phyloP scores from a whole-genome alignment of 2,113 vertebrate species.

The Cheilinus undulatus region DNA sequence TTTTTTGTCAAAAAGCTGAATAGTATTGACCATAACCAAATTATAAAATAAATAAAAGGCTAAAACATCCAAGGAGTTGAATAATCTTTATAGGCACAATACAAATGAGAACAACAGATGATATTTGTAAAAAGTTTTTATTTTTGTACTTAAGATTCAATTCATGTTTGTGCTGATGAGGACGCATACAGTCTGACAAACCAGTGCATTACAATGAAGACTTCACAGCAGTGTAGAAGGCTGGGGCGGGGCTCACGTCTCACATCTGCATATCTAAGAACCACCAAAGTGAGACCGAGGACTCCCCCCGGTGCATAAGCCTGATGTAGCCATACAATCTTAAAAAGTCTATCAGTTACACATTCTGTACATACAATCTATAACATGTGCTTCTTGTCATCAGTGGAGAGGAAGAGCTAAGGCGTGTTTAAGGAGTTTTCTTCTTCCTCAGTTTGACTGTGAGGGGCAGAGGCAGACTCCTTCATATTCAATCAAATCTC shows the following conservation, averaged over 20 bases:
- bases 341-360: constrained; percentile 46
- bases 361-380: constrained; percentile 61
- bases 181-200: constrained; percentile 75
- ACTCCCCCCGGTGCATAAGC: constrained; percentile 50
- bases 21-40: too few relatives aligned
- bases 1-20: too few relatives aligned
- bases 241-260: constrained; percentile 41
- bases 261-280: constrained; percentile 23
- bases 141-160: constrained; percentile 70
- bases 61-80: too few relatives aligned
- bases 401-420: constrained; percentile 55
- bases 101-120: background rate
- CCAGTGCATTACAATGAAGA: constrained; percentile 83
- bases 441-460: constrained; percentile 12
- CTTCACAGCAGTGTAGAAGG: constrained; percentile 84
- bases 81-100: too few relatives aligned
- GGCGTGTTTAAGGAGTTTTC: constrained; percentile 29
- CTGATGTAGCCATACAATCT: constrained; percentile 46
- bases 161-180: constrained; percentile 73
- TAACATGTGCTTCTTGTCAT: constrained; percentile 71
- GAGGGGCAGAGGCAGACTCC: constrained; percentile 16
- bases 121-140: constrained; percentile 73
- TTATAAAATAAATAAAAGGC: too few relatives aligned
- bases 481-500: constrained; percentile 49
- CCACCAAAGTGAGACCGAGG: constrained; percentile 25